phyloP scores from a whole-genome alignment of 1,140 invertebrate genomes.

The Sesamia nonagrioides region DNA sequence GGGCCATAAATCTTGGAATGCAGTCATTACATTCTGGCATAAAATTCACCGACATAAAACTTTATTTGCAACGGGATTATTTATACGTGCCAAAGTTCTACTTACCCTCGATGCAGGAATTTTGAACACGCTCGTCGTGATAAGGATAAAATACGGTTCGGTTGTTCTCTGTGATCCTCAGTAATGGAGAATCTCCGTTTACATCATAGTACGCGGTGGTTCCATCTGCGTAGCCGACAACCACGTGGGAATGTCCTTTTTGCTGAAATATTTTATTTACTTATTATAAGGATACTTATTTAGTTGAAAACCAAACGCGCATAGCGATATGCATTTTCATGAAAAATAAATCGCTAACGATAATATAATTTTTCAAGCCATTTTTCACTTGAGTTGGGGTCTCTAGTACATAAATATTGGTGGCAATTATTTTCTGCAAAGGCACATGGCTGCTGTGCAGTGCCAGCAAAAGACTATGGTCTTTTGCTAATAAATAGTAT shows the following conservation, averaged over 20 bases:
- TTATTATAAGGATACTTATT: conserved; percentile 43
- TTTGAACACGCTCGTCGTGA: conserved; percentile 69
- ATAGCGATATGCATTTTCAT: too few species aligned
- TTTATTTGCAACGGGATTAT: background rate
- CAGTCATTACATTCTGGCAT: background rate
- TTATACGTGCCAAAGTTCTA: background rate
- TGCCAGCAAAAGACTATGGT: too few species aligned
- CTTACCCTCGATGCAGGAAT: conserved; percentile 75
- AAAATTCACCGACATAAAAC: conserved; percentile 23
- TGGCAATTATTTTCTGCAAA: too few species aligned
- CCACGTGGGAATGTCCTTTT: conserved; percentile 85
- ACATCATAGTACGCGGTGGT: conserved; percentile 89
- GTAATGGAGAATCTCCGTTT: conserved; percentile 84
- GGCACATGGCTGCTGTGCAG: too few species aligned
- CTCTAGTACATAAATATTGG: too few species aligned
- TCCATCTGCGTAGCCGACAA: conserved; percentile 90
- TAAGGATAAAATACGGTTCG: conserved; percentile 80
- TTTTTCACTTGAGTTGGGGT: too few species aligned
- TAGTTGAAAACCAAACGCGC: background rate
- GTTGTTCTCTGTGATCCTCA: conserved; percentile 75
- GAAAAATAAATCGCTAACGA: too few species aligned
- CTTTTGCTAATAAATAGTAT: too few species aligned
- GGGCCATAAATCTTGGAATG: conserved; percentile 17
- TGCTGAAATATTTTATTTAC: conserved; percentile 64
- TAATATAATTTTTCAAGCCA: too few species aligned